Evolutionary conservation across 2,113 vertebrate genomes (phyloP), one percentile per base, ranked within the genome.

Genomic region (Parotia lawesii): DNA sequence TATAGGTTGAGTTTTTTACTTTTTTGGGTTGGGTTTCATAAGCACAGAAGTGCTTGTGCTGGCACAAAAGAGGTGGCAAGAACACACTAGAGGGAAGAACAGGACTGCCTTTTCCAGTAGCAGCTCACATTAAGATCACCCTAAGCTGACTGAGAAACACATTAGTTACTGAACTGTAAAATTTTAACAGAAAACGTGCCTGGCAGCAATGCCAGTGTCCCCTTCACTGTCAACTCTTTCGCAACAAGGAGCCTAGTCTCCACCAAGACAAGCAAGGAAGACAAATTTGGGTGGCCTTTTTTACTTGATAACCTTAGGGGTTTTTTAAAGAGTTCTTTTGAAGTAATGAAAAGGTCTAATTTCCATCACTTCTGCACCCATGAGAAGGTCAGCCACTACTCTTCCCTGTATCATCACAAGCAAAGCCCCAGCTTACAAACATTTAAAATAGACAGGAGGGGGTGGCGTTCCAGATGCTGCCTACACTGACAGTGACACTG

Each of bases 101-200:
- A 69, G 16, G 60, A 33, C 58, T 62, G 64, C 51, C 85, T 90
- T 51, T 92, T 58, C 74, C 64, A 96, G 60, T 18, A 92, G 92
- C 88, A 88, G 64, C 56, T 92, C 6, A 0, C 67, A 88, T 92
- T 91, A 83, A 80, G 67, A 92, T 93, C 72, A 88, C 35, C 44
- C 73, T 88, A 83, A 90, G 12, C 54, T 80, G 74, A 94, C 71
- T 83, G 72, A 83, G 56, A 86, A 92, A 71, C 72, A 40, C 50
- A 38, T 80, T 44, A 80, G 47, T 70, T 76, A 90, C 22, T 77
- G 90, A 93, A 88, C 79, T 73, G 85, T 75, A 70, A 91, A 73
- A 93, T 72, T 33, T 73, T 11, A 91, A 73, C 3, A 1, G 64
- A 85, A 83, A 85, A 80, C 0, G 2, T 61, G 82, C 75, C 81